Base-by-base conservation (phyloP, 2,888 invertebrate genomes). In the Diadegma fenestrale region DNA sequence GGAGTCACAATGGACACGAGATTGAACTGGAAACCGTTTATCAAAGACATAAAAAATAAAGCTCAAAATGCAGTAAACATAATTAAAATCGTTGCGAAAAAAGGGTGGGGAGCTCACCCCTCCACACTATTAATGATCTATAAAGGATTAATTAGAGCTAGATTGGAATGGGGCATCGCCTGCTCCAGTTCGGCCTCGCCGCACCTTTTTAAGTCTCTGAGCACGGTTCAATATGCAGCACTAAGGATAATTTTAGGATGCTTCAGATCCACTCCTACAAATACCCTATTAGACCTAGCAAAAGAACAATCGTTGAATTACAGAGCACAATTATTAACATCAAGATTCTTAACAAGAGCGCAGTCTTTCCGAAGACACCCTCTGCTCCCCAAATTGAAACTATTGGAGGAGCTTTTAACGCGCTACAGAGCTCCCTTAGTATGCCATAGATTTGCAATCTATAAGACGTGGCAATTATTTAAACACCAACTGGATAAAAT, bases 31-130 rank as follows among this genome's bases (percentile, higher is more conserved):
- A 72, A 72, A 0, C 43, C 77, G 0, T 26, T 72, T 8, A 68
- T 64, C 7, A 22, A 14, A 1, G 43, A 71, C 0, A 54, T 26
- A 1, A 61, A 22, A 33, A n/a, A 17, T 4, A 71, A 72, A 14
- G 72, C 30, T 4, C 7, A 7, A 0, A 45, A 41, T 5, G 54
- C 54, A 10, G 14, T 78, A 0, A 54, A 73, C n/a, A 45, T 83
- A 4, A 12, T 73, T 5, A 83, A 64, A 66, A 10, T 22, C 12
- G 14, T 73, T 2, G 43, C 72, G 0, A 43, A 61, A 3, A 83
- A 78, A 26, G 7, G 64, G 1, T 83, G 82, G 73, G 82, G 82
- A 7, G 43, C 78, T 0, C 78, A 83, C 33, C 61, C 79, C 1
- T 45, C 45, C 0, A 83, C 83, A 0, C 8, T 66, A 2, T 6